Percentiles rank a stretch among this genome's conserved stretches.
Evolutionary conservation across 2,113 vertebrate species (phyloP).

Genomic region (Grantiella picta): DNA sequence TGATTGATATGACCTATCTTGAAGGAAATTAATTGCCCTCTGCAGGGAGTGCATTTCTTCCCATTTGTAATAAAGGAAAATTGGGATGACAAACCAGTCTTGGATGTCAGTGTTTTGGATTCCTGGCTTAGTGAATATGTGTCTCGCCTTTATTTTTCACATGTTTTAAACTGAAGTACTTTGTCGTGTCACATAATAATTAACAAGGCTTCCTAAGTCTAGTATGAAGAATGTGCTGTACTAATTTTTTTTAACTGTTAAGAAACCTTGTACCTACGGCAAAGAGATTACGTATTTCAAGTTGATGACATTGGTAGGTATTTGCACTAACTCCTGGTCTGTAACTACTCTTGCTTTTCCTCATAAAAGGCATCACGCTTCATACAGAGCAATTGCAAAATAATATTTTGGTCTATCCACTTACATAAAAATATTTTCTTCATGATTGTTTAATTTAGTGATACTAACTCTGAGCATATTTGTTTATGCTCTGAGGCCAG

Average conservation of each 20-base stretch:
- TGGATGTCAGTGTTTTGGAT: neutral
- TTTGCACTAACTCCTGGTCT: neutral
- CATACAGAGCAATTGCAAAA: neutral
- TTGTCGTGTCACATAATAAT: neutral
- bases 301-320: neutral
- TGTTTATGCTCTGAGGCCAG: neutral
- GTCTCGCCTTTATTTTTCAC: neutral
- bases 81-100: neutral
- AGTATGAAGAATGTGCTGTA: neutral
- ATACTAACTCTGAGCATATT: neutral
- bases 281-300: neutral
- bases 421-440: constrained; percentile 27
- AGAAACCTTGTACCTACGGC: neutral
- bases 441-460: neutral
- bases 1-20: neutral
- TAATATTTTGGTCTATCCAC: neutral
- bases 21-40: neutral
- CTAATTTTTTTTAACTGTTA: neutral
- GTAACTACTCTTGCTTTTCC: neutral
- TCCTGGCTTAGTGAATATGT: neutral
- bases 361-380: neutral
- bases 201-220: neutral
- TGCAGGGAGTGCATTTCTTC: neutral
- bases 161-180: neutral
- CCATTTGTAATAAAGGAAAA: neutral